Percentiles rank a stretch among this genome's conserved stretches.
These are phyloP conservation scores for Cygnus olor DNA, from an alignment of 2,797 vertebrate species.

Conservation along the genomic window DNA sequence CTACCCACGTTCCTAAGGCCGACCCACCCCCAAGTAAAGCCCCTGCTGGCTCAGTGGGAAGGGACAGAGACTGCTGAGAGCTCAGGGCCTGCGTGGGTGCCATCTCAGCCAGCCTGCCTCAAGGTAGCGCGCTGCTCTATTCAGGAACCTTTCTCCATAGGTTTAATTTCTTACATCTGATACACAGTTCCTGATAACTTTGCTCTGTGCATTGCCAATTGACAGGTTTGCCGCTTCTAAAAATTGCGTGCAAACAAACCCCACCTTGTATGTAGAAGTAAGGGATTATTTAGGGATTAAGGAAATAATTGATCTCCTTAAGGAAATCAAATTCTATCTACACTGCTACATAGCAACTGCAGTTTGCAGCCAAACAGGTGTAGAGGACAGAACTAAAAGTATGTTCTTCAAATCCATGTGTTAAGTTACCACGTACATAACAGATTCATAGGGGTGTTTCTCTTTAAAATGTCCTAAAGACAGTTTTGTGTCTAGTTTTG, in stretches of 20 bases:
- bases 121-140: neutral
- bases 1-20: rapidly evolving
- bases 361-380: neutral
- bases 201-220: neutral
- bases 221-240: neutral
- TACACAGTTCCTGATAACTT: rapidly evolving
- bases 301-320: neutral
- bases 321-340: neutral
- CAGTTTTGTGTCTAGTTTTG: neutral
- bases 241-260: neutral
- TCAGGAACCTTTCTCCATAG: neutral
- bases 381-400: neutral
- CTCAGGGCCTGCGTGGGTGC: neutral
- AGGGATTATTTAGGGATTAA: neutral
- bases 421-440: neutral
- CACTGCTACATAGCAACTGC: neutral
- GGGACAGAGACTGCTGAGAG: neutral
- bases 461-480: neutral
- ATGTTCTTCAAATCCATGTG: rapidly evolving
- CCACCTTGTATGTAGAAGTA: neutral
- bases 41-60: neutral
- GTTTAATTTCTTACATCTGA: neutral
- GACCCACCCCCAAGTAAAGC: neutral
- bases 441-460: neutral
- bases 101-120: neutral